Conservation (phyloP, 35 echinoderm and acorn worm genomes). For the Eucidaris tribuloides region DNA sequence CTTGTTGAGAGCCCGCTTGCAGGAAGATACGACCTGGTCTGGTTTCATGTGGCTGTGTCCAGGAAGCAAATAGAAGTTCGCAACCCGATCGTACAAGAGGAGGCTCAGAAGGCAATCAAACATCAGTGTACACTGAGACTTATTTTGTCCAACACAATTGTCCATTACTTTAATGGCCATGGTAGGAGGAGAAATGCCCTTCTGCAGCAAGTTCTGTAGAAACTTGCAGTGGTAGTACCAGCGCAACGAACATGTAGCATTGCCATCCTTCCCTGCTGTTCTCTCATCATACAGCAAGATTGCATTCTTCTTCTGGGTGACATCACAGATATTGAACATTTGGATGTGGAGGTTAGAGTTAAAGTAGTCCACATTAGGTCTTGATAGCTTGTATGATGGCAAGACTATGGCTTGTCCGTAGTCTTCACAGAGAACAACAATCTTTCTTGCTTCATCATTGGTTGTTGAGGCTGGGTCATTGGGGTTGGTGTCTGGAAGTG, state of each 20-base stretch:
- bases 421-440: conserved; percentile 8
- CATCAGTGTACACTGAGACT: conserved; percentile 16
- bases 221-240: conserved; percentile 16
- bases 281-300: conserved; percentile 14
- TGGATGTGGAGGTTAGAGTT: conserved; percentile 8
- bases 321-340: conserved; percentile 17
- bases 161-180: conserved; percentile 18
- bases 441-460: background rate
- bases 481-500: no score
- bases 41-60: conserved; percentile 17
- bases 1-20: background rate
- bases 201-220: background rate
- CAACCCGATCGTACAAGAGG: background rate
- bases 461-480: no score
- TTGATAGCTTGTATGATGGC: conserved; percentile 11
- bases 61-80: conserved; percentile 12
- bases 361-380: conserved; percentile 11
- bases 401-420: conserved; percentile 7
- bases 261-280: conserved; percentile 18
- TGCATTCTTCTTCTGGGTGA: conserved; percentile 11
- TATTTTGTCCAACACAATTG: conserved; percentile 12
- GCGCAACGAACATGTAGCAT: conserved; percentile 1
- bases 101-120: conserved; percentile 10
- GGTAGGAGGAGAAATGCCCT: background rate
- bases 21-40: conserved; percentile 11